Evolutionary conservation across 2,888 invertebrate species (phyloP).

Genomic region (Leptinotarsa rubiginosa): DNA sequence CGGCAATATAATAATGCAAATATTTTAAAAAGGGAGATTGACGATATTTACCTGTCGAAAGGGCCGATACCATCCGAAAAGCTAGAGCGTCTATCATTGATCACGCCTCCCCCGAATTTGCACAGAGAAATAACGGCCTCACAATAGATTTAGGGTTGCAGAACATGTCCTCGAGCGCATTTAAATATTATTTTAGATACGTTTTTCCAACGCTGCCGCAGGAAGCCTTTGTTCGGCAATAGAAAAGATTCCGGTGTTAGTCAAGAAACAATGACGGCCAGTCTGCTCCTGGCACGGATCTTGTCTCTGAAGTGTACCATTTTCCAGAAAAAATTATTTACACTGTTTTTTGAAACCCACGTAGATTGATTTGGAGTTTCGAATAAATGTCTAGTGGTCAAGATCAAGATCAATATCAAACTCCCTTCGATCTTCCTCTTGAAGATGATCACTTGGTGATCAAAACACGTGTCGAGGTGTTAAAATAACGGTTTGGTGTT

Average conservation of each 20-base stretch:
- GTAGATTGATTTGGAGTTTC: too few relatives aligned
- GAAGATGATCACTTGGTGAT: too few relatives aligned
- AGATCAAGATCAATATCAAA: too few relatives aligned
- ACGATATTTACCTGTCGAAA: not conserved
- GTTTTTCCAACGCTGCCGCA: conserved; percentile 6
- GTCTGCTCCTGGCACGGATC: not conserved
- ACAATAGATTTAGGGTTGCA: not conserved
- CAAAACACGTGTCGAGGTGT: too few relatives aligned
- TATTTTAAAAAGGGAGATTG: conserved; percentile 7
- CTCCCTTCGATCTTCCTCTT: too few relatives aligned
- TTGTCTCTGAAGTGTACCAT: not conserved
- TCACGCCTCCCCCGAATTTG: conserved; percentile 3
- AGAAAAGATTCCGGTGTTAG: not conserved
- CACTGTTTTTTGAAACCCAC: too few relatives aligned
- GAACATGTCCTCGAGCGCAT: not conserved
- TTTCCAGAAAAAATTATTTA: not conserved
- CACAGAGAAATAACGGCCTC: not conserved
- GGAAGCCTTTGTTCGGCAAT: not conserved
- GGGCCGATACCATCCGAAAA: not conserved
- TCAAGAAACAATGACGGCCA: not conserved
- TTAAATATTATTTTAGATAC: not conserved
- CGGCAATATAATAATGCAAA: conserved; percentile 9
- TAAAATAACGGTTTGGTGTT: too few relatives aligned
- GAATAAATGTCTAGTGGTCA: too few relatives aligned
- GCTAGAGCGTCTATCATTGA: not conserved